Evolutionary conservation across 2,888 invertebrate genomes (phyloP).

Genomic region (Neuroscelio doddi): DNA sequence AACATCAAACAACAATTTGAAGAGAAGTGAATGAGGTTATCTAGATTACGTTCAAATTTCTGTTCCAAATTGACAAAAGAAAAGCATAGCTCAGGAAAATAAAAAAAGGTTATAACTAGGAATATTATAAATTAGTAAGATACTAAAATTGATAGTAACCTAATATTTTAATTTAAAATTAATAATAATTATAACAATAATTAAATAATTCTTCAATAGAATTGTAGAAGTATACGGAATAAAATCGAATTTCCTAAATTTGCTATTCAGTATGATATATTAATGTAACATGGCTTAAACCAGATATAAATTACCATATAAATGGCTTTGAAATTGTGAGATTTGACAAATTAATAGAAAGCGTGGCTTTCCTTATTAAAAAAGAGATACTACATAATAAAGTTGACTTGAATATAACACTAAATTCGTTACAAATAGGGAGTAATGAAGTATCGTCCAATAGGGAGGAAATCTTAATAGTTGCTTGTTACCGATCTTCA

Average conservation of each 20-base stretch:
- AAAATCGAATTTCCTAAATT: slow-evolving; percentile 1
- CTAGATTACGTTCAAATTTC: too few relatives aligned
- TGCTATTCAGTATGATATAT: slow-evolving; percentile 2
- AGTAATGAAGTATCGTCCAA: not conserved
- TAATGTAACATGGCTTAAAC: slow-evolving; percentile 9
- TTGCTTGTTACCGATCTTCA: slow-evolving; percentile 6
- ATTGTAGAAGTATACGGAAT: slow-evolving; percentile 6
- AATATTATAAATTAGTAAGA: too few relatives aligned
- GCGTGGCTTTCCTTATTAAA: slow-evolving; percentile 4
- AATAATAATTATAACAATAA: too few relatives aligned
- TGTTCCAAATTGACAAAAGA: too few relatives aligned
- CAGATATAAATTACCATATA: slow-evolving; percentile 2
- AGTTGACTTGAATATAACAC: not conserved
- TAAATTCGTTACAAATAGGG: not conserved
- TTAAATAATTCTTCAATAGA: too few relatives aligned
- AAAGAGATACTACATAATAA: slow-evolving; percentile 1
- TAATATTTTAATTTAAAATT: too few relatives aligned
- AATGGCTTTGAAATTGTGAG: not conserved
- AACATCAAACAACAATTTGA: too few relatives aligned
- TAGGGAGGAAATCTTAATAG: not conserved
- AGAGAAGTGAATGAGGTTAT: too few relatives aligned
- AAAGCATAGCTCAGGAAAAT: too few relatives aligned
- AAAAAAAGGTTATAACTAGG: too few relatives aligned
- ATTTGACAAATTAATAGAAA: slow-evolving; percentile 3
- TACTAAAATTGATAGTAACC: too few relatives aligned